Percentiles rank a stretch among this genome's conserved stretches.
phyloP scores from a whole-genome alignment of 2,888 invertebrate genomes.

The Gandaritis pyraliata region DNA sequence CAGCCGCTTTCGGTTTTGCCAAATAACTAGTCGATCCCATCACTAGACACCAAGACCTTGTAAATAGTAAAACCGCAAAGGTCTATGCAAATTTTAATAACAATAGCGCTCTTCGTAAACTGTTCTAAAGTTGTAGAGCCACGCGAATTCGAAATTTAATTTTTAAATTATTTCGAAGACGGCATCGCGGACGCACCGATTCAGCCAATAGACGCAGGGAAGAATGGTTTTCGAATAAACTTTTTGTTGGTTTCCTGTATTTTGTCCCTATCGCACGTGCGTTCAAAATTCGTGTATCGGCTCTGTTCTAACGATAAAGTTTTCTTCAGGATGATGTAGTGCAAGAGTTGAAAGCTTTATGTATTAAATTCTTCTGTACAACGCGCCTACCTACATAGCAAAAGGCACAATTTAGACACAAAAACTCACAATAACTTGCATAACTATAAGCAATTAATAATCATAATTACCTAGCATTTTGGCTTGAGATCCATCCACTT shows the following conservation, averaged over 20 bases:
- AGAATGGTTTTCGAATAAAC: slow-evolving; percentile 64
- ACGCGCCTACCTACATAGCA: no score
- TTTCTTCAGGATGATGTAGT: slow-evolving; percentile 66
- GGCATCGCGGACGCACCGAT: slow-evolving; percentile 54
- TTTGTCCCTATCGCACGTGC: slow-evolving; percentile 60
- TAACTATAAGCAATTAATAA: neutral
- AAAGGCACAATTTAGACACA: no score
- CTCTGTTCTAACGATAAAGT: slow-evolving; percentile 62
- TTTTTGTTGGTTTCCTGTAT: slow-evolving; percentile 65
- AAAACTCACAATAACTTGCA: no score
- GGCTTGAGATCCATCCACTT: no score
- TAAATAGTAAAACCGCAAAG: slow-evolving; percentile 45
- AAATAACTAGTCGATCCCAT: slow-evolving; percentile 81
- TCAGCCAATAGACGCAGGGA: slow-evolving; percentile 56
- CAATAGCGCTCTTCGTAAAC: slow-evolving; percentile 31
- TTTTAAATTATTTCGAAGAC: slow-evolving; percentile 46
- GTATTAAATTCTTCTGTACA: no score
- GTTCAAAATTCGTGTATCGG: slow-evolving; percentile 48
- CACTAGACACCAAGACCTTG: slow-evolving; percentile 42
- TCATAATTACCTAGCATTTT: no score
- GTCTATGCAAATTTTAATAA: slow-evolving; percentile 48
- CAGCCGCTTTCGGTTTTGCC: slow-evolving; percentile 68
- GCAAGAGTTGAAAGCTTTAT: slow-evolving; percentile 45
- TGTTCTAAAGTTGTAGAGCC: slow-evolving; percentile 9
- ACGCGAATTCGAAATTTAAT: slow-evolving; percentile 48